Conservation (phyloP, 2,888 invertebrate genomes). For the Diarsia dahlii region DNA sequence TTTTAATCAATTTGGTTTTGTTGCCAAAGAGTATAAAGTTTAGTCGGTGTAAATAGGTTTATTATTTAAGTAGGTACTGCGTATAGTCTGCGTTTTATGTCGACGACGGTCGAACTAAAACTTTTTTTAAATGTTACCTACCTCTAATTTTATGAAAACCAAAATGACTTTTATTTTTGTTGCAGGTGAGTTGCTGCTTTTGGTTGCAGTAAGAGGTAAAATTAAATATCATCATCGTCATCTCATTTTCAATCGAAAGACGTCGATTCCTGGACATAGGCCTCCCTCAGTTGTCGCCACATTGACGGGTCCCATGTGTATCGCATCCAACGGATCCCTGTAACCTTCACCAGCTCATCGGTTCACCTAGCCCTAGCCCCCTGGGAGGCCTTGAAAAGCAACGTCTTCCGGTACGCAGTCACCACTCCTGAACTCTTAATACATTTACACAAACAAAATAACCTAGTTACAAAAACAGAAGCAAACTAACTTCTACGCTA, state of each 20-base stretch:
- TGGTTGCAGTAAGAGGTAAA: slow-evolving; percentile 9
- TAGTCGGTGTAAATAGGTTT: slow-evolving; percentile 24
- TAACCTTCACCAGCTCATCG: no score
- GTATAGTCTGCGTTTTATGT: slow-evolving; percentile 28
- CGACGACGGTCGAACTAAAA: neutral
- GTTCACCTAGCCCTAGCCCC: no score
- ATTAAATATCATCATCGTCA: neutral
- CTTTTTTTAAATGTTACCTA: neutral
- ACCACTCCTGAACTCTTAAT: neutral
- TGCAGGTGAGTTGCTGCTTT: slow-evolving; percentile 6
- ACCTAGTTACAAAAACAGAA: neutral
- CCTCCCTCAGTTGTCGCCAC: no score
- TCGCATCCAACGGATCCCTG: no score
- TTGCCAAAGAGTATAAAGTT: slow-evolving; percentile 49
- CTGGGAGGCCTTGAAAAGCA: no score
- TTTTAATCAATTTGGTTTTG: slow-evolving; percentile 44
- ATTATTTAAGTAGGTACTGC: slow-evolving; percentile 53
- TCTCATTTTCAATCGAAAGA: no score
- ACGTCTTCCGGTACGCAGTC: no score
- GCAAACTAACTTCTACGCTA: neutral
- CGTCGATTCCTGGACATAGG: no score
- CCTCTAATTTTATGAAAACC: neutral
- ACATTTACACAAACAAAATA: neutral
- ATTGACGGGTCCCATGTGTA: no score
- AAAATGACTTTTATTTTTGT: neutral